Evolutionary conservation across 1,140 invertebrate genomes (phyloP), one percentile per base, ranked within the genome.

Genomic region (Cherax destructor): DNA sequence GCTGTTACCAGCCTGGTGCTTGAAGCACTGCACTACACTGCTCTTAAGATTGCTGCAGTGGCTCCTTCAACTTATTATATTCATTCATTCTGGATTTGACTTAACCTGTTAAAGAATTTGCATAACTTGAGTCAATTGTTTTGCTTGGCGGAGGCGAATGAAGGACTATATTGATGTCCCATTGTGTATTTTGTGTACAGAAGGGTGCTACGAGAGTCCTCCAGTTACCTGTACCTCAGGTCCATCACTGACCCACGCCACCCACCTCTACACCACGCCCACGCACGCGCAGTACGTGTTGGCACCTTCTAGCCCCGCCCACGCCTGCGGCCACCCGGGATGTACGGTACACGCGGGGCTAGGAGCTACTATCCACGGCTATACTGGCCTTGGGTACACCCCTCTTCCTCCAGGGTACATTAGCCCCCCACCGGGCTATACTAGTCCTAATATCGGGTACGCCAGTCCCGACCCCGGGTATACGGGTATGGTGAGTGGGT

Each of bases 161-260:
- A 41, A 41, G 2, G 30, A 41, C 30, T 41, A 41, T 41, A 1
- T 41, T 41, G 30, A 41, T 41, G 30, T 1, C 30, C 30, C 30
- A 41, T 41, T 41, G 30, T 41, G 30, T 41, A 1, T 41, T 41
- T 5, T 18, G 61, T 65, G 13, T 59, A n/a, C 90, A 91, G 90
- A 91, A 84, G 84, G 90, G 16, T 91, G 90, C 52, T 87, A 91
- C 84, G 90, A 91, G 85, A 91, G 90, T 30, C 87, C 86, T 4
- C 93, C 86, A 10, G 91, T 80, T 59, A 91, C 88, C 65, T 89
- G 79, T 74, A 24, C 85, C 18, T 86, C 91, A 16, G 83, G 83
- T 59, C 49, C 84, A 47, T 72, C 78, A 24, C 81, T 88, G 84
- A 56, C 90, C 30, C 41, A 78, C 47, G 72, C 76, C 47, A 65